Percentiles rank a stretch among this genome's conserved stretches.
phyloP scores from a whole-genome alignment of 2,888 invertebrate species.

The Agapetus fuscipes region DNA sequence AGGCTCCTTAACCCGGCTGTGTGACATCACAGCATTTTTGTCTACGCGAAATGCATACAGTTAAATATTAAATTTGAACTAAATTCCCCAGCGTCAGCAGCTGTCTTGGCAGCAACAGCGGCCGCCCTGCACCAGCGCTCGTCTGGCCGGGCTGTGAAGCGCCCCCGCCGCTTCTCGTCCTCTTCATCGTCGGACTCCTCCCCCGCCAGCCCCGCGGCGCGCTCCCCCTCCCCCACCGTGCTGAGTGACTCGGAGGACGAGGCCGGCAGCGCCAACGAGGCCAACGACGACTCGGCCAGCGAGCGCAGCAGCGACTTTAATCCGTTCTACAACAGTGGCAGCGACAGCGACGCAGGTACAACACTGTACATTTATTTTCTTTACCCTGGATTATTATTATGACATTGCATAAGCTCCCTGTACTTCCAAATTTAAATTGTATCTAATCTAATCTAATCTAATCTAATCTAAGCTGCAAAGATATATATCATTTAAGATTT shows the following conservation, averaged over 20 bases:
- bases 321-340: constrained; percentile 81
- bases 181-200: constrained; percentile 55
- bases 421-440: no score
- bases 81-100: neutral
- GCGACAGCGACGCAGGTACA: constrained; percentile 68
- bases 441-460: no score
- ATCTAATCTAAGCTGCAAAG: no score
- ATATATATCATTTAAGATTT: no score
- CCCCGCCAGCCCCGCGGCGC: constrained; percentile 36
- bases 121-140: constrained; percentile 30
- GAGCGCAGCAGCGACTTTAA: constrained; percentile 78
- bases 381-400: constrained; percentile 1
- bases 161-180: constrained; percentile 46
- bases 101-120: neutral
- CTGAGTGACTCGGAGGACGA: constrained; percentile 55
- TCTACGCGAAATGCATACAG: no score
- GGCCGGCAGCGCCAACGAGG: constrained; percentile 37
- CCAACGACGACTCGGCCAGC: constrained; percentile 39
- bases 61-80: no score
- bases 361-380: constrained; percentile 26
- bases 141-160: constrained; percentile 32
- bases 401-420: neutral
- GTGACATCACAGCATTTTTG: no score
- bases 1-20: no score
- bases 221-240: constrained; percentile 42